Conservation (phyloP, 2,888 invertebrate species). For the Himalopsyche anomala region DNA sequence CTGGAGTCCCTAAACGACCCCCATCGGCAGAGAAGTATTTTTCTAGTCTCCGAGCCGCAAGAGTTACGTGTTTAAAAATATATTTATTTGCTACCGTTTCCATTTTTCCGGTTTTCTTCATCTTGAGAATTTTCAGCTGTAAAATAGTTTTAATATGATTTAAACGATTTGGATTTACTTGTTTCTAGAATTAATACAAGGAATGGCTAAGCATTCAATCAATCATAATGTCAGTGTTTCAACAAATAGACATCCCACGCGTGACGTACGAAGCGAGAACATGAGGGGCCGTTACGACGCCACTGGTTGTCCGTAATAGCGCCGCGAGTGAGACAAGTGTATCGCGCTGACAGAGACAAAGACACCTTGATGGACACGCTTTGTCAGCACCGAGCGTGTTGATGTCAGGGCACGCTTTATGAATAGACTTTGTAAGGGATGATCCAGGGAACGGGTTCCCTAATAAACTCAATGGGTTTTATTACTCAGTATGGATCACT, state of each 20-base stretch:
- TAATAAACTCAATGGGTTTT: slow-evolving; percentile 14
- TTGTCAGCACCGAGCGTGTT: slow-evolving; percentile 20
- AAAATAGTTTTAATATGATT: too few relatives aligned
- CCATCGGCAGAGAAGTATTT: too few relatives aligned
- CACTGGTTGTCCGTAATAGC: slow-evolving; percentile 24
- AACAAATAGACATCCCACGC: not conserved
- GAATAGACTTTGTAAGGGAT: slow-evolving; percentile 16
- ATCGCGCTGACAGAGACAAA: not conserved
- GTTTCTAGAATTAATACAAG: too few relatives aligned
- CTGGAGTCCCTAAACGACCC: too few relatives aligned
- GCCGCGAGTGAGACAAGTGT: slow-evolving; percentile 27
- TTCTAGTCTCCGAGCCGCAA: too few relatives aligned
- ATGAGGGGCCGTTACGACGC: slow-evolving; percentile 4
- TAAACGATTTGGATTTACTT: too few relatives aligned
- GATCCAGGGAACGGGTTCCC: not conserved
- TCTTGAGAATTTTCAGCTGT: too few relatives aligned
- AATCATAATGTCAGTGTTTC: not conserved
- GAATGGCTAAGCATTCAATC: not conserved
- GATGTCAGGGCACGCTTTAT: not conserved
- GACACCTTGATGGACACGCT: slow-evolving; percentile 5
- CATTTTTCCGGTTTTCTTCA: too few relatives aligned
- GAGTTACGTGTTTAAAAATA: too few relatives aligned
- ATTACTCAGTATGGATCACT: not conserved
- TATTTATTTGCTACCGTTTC: too few relatives aligned
- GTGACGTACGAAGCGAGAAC: slow-evolving; percentile 15